Evolutionary conservation across 2,797 vertebrate genomes (phyloP), one percentile per base, ranked within the genome.

Genomic region (Dendrocincla fuliginosa): DNA sequence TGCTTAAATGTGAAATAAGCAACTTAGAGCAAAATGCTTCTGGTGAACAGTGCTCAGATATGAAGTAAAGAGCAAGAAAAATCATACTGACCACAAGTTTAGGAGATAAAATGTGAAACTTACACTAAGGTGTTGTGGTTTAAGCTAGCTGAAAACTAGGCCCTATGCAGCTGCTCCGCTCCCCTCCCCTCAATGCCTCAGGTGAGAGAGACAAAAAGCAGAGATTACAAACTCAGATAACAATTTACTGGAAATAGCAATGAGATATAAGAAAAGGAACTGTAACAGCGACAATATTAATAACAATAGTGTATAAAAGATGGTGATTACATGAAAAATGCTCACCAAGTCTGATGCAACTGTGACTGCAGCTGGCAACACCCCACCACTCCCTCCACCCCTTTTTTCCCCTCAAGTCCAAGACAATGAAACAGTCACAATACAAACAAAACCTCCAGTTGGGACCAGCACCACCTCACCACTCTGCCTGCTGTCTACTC

Each of bases 401-500:
- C 30, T 12, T 14, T 63, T 56, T 55, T 61, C 17, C 32, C 3
- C 33, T 17, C 30, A 41, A 11, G 13, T 55, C 6, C 63, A 49
- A 55, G 49, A 37, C 6, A 37, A 14, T 4, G 13, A 37, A 56
- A 49, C 23, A n/a, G n/a, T 7, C 41, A 42, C 15, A 64, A n/a
- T 17, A 27, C 33, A 50, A 18, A 44, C 5, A 83, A 69, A 50
- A 20, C 16, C 11, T 49, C 4, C 16, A 56, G 35, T 2, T 0
- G 0, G 19, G 9, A 27, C 27, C 30, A 67, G 30, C 25, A 39
- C 22, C 33, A 67, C 4, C 10, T 39, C 17, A 35, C 4, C 18
- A 23, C 12, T 55, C 35, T 10, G 13, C 11, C 55, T 0, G 0
- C 22, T 37, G 39, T 32, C 39, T 10, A 1, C 18, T n/a, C 6